Evolutionary conservation across 2,888 invertebrate species (phyloP).

Genomic region (Eremobia ochroleuca): DNA sequence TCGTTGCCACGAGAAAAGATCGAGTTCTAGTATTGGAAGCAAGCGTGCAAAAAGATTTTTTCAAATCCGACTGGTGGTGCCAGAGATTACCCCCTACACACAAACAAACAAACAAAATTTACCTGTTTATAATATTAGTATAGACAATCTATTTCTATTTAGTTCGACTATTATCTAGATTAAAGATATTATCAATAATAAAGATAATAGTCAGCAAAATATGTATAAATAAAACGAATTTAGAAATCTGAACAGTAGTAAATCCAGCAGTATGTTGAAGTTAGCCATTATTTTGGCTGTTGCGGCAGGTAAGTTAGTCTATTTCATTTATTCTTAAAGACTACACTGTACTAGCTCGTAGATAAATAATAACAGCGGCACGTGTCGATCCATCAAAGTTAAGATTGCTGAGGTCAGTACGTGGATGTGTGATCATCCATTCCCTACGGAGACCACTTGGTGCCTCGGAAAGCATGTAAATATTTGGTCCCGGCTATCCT

Average conservation of each 20-base stretch:
- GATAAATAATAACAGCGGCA: neutral
- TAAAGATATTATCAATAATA: neutral
- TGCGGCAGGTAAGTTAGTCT: constrained; percentile 65
- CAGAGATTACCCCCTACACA: no score
- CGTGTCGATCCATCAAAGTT: neutral
- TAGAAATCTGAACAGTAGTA: constrained; percentile 21
- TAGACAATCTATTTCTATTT: neutral
- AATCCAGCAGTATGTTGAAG: constrained; percentile 53
- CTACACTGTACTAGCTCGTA: neutral
- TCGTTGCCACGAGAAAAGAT: no score
- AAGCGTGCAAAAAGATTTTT: no score
- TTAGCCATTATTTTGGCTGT: constrained; percentile 56
- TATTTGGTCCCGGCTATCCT: no score
- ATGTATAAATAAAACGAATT: constrained; percentile 44
- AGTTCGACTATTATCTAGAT: neutral
- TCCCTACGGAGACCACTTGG: neutral
- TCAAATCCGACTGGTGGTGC: no score
- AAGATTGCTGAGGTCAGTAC: neutral
- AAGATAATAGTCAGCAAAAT: constrained; percentile 4
- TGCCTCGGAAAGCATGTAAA: neutral
- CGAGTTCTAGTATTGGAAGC: no score
- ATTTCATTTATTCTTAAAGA: neutral
- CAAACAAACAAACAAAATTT: no score
- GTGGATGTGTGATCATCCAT: neutral
- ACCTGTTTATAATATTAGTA: no score